Percentiles rank a stretch among this genome's conserved stretches.
Evolutionary conservation across 2,888 invertebrate species (phyloP).

Genomic region (Eudemis profundana): DNA sequence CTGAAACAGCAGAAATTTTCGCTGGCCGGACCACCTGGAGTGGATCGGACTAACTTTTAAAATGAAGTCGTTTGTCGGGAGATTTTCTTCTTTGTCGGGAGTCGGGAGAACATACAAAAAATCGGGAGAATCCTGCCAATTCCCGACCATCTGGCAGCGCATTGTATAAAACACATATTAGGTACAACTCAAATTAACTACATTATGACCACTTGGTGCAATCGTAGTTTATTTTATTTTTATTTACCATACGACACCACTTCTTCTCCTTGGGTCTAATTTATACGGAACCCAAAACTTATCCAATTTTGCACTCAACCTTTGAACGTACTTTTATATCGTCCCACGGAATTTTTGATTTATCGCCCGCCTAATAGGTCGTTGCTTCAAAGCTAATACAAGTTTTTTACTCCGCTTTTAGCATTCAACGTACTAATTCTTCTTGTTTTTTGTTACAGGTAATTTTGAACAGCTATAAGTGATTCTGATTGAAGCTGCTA

Average conservation of each 20-base stretch:
- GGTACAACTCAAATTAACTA: background rate
- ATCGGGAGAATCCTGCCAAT: too few relatives aligned
- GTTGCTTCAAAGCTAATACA: slow-evolving; percentile 25
- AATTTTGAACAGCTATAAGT: slow-evolving; percentile 25
- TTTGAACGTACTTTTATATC: slow-evolving; percentile 15
- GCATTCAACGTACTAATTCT: slow-evolving; percentile 26
- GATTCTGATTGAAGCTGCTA: slow-evolving; percentile 17
- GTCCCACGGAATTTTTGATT: slow-evolving; percentile 38
- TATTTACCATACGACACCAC: too few relatives aligned
- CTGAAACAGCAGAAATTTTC: too few relatives aligned
- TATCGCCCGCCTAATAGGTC: slow-evolving; percentile 29
- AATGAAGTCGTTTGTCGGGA: too few relatives aligned
- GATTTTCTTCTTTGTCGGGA: too few relatives aligned
- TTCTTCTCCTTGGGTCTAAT: too few relatives aligned
- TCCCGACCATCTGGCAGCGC: too few relatives aligned
- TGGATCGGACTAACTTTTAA: too few relatives aligned
- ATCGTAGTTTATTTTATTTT: background rate
- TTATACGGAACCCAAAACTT: slow-evolving; percentile 23
- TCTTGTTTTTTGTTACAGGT: slow-evolving; percentile 43
- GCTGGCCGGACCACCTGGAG: too few relatives aligned
- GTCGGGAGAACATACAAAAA: too few relatives aligned
- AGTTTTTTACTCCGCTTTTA: slow-evolving; percentile 31
- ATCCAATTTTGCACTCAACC: slow-evolving; percentile 21
- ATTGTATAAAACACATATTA: too few relatives aligned
- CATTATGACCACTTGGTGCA: background rate